phyloP scores from a whole-genome alignment of 2,888 invertebrate genomes.

The Bombylius major region DNA sequence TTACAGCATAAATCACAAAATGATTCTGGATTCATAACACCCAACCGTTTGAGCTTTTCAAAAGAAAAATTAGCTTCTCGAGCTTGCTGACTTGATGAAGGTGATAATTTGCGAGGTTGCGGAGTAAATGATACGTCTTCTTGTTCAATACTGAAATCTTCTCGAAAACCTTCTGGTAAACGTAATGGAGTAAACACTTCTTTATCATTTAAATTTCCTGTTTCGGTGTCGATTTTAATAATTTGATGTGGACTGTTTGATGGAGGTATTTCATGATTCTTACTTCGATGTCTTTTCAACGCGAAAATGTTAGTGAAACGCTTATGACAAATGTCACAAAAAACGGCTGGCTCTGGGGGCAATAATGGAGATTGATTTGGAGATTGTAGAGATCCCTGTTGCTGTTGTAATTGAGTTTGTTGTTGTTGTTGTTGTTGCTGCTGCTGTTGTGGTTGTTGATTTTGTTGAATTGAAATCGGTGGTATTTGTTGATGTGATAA shows the following conservation, averaged over 20 bases:
- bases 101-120: slow-evolving; percentile 45
- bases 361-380: slow-evolving; percentile 13
- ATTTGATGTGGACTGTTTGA: slow-evolving; percentile 13
- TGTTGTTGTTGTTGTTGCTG: slow-evolving; percentile 17
- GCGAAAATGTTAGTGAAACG: slow-evolving; percentile 61
- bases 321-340: slow-evolving; percentile 60
- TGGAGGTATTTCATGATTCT: slow-evolving; percentile 45
- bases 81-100: slow-evolving; percentile 49
- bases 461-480: slow-evolving; percentile 8
- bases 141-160: slow-evolving; percentile 36
- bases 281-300: slow-evolving; percentile 54
- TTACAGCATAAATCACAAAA: slow-evolving; percentile 89
- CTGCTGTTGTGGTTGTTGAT: slow-evolving; percentile 14
- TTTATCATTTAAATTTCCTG: slow-evolving; percentile 5
- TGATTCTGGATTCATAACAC: slow-evolving; percentile 76
- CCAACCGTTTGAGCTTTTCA: slow-evolving; percentile 62
- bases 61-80: slow-evolving; percentile 59
- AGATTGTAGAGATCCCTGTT: slow-evolving; percentile 12
- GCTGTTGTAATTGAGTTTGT: slow-evolving; percentile 15
- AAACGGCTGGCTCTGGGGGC: slow-evolving; percentile 29
- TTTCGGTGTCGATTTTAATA: slow-evolving; percentile 10
- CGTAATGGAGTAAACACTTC: slow-evolving; percentile 19
- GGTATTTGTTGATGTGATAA: slow-evolving; percentile 17
- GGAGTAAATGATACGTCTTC: slow-evolving; percentile 38
- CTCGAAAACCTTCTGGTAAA: slow-evolving; percentile 36